Evolutionary conservation across 2,113 vertebrate species (phyloP).

Genomic region (Dinomys branickii): DNA sequence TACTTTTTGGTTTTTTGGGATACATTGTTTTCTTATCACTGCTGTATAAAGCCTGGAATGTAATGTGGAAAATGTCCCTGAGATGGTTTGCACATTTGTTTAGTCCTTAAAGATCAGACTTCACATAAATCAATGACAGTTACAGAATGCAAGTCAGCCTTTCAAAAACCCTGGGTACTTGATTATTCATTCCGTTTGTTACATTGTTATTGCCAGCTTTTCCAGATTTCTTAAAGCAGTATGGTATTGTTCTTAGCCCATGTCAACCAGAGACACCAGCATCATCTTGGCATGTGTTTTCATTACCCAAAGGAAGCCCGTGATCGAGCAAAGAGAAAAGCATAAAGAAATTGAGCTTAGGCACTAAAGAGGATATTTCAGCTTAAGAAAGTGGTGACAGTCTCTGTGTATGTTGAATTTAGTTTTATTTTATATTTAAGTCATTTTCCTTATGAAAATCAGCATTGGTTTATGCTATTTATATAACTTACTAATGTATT

Average conservation of each 20-base stretch:
- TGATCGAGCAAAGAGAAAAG: neutral
- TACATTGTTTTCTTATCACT: neutral
- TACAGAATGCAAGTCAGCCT: neutral
- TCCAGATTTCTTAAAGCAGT: neutral
- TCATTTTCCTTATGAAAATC: neutral
- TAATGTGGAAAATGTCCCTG: conserved; percentile 10
- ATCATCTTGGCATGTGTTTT: neutral
- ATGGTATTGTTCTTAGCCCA: neutral
- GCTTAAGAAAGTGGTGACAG: neutral
- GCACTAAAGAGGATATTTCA: neutral
- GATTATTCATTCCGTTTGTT: neutral
- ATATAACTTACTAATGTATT: neutral
- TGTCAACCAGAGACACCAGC: neutral
- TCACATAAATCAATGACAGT: conserved; percentile 34
- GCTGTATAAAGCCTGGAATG: neutral
- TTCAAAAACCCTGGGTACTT: neutral
- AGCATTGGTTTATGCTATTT: neutral
- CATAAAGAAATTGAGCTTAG: neutral
- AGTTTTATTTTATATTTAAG: neutral
- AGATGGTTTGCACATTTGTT: conserved; percentile 41
- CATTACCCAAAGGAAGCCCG: neutral
- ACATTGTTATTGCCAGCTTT: neutral
- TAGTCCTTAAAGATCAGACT: conserved; percentile 11
- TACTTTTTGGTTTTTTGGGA: neutral
- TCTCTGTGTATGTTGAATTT: neutral